phyloP scores from a whole-genome alignment of 1,140 invertebrate genomes.

The Solen grandis region DNA sequence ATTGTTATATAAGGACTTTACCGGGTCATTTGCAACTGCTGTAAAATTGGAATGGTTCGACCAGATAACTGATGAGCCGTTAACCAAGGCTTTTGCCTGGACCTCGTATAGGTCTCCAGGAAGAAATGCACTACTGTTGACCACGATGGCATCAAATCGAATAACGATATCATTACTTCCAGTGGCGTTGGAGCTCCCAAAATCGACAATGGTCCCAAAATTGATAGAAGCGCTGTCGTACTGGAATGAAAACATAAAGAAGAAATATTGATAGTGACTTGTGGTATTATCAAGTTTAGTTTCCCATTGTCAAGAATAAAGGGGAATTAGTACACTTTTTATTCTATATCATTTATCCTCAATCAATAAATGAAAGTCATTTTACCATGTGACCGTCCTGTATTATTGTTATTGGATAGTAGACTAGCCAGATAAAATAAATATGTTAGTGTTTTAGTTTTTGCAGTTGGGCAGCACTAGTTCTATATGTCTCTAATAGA shows the following conservation, averaged over 20 bases:
- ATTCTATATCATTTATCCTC: not conserved
- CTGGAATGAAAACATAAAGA: not conserved
- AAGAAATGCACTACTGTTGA: not conserved
- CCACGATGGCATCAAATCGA: slow-evolving; percentile 25
- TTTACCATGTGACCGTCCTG: not conserved
- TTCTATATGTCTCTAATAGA: no score
- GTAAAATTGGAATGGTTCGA: not conserved
- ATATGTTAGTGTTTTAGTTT: no score
- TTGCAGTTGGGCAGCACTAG: no score
- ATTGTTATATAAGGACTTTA: not conserved
- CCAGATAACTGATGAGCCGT: not conserved
- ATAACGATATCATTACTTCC: slow-evolving; percentile 11
- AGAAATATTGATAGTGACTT: not conserved
- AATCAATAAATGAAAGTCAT: not conserved
- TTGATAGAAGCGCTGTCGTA: slow-evolving; percentile 2
- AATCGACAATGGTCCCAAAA: slow-evolving; percentile 7
- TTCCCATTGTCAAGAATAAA: no score
- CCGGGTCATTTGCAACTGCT: not conserved
- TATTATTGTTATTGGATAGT: not conserved
- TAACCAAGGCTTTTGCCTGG: not conserved
- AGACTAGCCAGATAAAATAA: not conserved
- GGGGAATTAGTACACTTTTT: not conserved
- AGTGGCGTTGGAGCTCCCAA: not conserved
- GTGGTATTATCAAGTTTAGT: not conserved
- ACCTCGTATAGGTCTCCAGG: not conserved